Evolutionary conservation across 1,140 invertebrate genomes (phyloP).

Genomic region (Saccostrea glomerata): DNA sequence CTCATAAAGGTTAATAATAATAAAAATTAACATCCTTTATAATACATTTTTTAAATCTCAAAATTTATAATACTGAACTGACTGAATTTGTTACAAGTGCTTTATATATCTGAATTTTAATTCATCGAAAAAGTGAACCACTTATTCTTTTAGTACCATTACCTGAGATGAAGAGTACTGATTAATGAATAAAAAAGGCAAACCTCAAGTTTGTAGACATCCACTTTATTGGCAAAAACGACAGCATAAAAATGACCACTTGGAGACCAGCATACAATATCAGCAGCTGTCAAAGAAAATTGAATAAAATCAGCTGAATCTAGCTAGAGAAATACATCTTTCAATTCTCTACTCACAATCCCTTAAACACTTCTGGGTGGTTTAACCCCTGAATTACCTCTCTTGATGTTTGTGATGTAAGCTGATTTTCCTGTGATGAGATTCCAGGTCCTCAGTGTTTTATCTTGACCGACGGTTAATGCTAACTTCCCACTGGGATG

Average conservation of each 20-base stretch:
- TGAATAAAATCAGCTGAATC: neutral
- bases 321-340: no score
- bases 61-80: no score
- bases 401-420: slow-evolving; percentile 90
- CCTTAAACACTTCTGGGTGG: no score
- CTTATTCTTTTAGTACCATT: no score
- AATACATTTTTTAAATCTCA: no score
- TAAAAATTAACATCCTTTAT: no score
- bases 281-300: slow-evolving; percentile 7
- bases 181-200: neutral
- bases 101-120: no score
- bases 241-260: slow-evolving; percentile 48
- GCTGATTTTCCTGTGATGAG: slow-evolving; percentile 92
- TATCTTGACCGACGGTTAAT: slow-evolving; percentile 91
- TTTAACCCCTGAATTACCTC: slow-evolving; percentile 62
- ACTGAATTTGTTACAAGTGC: no score
- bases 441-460: slow-evolving; percentile 94
- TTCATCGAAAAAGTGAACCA: no score
- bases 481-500: slow-evolving; percentile 95
- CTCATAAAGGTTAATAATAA: no score
- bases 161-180: no score
- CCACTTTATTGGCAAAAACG: slow-evolving; percentile 47
- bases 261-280: slow-evolving; percentile 45
- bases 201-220: slow-evolving; percentile 54
- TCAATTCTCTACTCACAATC: no score